Evolutionary conservation across 2,797 vertebrate genomes (phyloP), one percentile per base, ranked within the genome.

Genomic region (Neopelma chrysocephalum): DNA sequence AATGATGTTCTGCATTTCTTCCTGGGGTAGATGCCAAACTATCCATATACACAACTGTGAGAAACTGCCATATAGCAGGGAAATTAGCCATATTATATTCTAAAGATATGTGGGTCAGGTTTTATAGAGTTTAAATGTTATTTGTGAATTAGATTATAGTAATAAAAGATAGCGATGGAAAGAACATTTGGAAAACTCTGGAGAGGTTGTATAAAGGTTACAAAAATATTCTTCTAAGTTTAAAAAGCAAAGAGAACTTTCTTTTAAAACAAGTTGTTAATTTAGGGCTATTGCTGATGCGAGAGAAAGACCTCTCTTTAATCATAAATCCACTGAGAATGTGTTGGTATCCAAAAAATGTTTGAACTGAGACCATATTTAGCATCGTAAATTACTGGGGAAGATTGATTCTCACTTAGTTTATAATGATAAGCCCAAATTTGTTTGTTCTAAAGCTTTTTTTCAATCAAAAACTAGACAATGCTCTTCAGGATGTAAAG

Each of bases 201-300:
- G 82, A 88, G 89, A 88, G 94, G 92, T 96, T 93, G 47, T 80
- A 71, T 69, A 89, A 95, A 90, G 85, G 93, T 97, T 96, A 95
- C 53, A 87, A 94, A 96, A 96, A 96, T 94, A 94, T 5, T 87
- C 88, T 69, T 92, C 48, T 89, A 64, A 89, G 89, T 96, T 93
- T 93, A 88, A 95, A 94, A 93, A 92, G 65, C 92, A 83, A 86
- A 96, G 82, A 66, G 72, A 94, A 78, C 10, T 76, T 92, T 93
- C 81, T 95, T 93, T 85, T 93, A 90, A 90, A 95, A 84, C 60
- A 92, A 96, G 75, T 81, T 93, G 88, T 90, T 96, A 90, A 93
- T 95, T 95, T 89, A 95, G 43, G 61, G 45, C 62, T 96, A 66
- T 90, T 78, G 91, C 76, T 91, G 86, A 89, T 93, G 20, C 64